Conservation (phyloP, 2,113 vertebrate genomes). For the Microtus montanus region DNA sequence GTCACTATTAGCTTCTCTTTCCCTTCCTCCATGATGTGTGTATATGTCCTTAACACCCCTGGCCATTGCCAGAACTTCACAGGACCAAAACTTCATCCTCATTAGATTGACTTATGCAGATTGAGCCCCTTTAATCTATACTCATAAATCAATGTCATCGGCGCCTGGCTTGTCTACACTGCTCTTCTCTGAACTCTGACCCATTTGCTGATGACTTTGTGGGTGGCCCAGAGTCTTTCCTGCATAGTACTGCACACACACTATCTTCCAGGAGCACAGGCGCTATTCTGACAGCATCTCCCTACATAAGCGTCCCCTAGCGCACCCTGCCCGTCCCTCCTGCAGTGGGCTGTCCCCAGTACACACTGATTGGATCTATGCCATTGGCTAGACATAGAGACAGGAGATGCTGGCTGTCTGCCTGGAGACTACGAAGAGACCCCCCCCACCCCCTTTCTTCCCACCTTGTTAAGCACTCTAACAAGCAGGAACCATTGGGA, state of each 20-base stretch:
- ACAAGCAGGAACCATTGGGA: background rate
- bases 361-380: no score
- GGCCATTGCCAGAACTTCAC: background rate
- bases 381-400: background rate
- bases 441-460: background rate
- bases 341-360: background rate
- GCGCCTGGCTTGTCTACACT: background rate
- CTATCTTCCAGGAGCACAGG: background rate
- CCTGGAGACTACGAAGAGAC: background rate
- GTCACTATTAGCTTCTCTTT: background rate
- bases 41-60: background rate
- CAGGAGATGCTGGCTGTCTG: background rate
- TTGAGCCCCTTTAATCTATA: background rate
- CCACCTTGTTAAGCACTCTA: background rate
- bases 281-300: background rate
- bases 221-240: background rate
- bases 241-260: background rate
- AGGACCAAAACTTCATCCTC: background rate
- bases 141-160: background rate
- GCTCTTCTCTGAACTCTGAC: background rate
- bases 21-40: background rate
- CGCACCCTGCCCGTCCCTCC: background rate
- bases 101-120: background rate
- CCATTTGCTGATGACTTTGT: background rate
- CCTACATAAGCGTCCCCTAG: fast-evolving